Percentiles rank a stretch among this genome's conserved stretches.
Evolutionary conservation across 1,140 invertebrate genomes (phyloP).

Genomic region (Panagrolaimus sp.): DNA sequence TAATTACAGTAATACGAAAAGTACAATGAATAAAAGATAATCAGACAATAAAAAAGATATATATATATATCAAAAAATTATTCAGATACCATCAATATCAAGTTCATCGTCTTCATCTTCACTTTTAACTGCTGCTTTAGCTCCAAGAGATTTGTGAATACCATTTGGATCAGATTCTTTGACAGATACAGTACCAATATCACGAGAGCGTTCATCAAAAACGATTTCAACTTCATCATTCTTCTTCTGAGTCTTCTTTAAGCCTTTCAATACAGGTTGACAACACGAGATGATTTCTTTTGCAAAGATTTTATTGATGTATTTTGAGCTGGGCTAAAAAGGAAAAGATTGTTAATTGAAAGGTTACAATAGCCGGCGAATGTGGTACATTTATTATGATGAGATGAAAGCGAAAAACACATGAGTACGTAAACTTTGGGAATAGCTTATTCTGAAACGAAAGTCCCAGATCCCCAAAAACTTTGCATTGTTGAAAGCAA

Average conservation of each 20-base stretch:
- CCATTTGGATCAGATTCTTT: not conserved
- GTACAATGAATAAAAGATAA: too few relatives aligned
- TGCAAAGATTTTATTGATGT: conserved; percentile 80
- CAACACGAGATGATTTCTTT: conserved; percentile 84
- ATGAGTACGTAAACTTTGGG: too few relatives aligned
- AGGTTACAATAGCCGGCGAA: too few relatives aligned
- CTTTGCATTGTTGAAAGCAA: too few relatives aligned
- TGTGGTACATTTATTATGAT: too few relatives aligned
- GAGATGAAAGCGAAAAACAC: too few relatives aligned
- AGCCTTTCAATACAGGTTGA: conserved; percentile 90
- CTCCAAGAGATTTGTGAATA: not conserved
- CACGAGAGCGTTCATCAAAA: conserved; percentile 5
- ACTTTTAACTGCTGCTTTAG: conserved; percentile 3
- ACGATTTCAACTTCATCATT: conserved; percentile 55
- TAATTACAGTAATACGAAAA: too few relatives aligned
- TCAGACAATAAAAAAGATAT: too few relatives aligned
- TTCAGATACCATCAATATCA: conserved; percentile 36
- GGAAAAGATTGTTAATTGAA: not conserved
- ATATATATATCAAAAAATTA: too few relatives aligned
- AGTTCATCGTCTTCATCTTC: conserved; percentile 28
- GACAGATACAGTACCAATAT: conserved; percentile 1
- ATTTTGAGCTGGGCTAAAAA: conserved; percentile 71
- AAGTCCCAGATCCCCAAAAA: too few relatives aligned
- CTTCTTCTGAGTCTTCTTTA: conserved; percentile 77
- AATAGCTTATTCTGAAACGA: too few relatives aligned